Evolutionary conservation across 2,888 invertebrate species (phyloP), one percentile per base, ranked within the genome.

Genomic region (Euplagia quadripunctaria): DNA sequence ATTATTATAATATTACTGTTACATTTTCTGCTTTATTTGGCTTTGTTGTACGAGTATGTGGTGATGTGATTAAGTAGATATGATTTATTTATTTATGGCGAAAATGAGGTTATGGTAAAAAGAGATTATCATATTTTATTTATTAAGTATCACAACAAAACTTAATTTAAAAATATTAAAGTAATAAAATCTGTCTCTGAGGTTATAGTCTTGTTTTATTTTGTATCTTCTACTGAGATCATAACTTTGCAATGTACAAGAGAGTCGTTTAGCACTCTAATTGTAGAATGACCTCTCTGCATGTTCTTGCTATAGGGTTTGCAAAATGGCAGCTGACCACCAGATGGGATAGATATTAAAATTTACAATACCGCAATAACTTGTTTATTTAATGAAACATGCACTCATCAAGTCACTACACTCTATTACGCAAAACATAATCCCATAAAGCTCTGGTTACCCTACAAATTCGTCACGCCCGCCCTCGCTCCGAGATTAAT

Each of bases 401-500:
- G 64, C 71, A 74, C 64, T 73, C 70, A 78, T 73, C 66, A 76
- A 70, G 73, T 71, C 55, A 78, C 77, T 74, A 81, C 73, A 70
- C 75, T 73, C 79, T 74, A 79, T 81, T 79, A 75, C 66, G 67
- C 77, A 75, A 77, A 83, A 80, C 72, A 69, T 77, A 82, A 83
- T 84, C 78, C 76, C 71, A 72, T 78, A 83, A 76, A 74, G 81
- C 75, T 79, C 71, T 86, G 88, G 87, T 86, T 86, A 91, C 92
- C 89, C 88, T 88, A 81, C 81, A 68, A 76, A 89, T 90, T 91
- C 89, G 92, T 89, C 90, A 92, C 94, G 91, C 94, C 94, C 94
- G 91, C 94, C 94, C 94, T 93, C 86, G 87, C 91, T 84, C 84
- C 80, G 93, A 94, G 95, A 95, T 94, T 95, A 94, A 94, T 95